These are phyloP conservation scores for Furnarius figulus DNA, from an alignment of 2,113 vertebrate species.

Conservation along the genomic window DNA sequence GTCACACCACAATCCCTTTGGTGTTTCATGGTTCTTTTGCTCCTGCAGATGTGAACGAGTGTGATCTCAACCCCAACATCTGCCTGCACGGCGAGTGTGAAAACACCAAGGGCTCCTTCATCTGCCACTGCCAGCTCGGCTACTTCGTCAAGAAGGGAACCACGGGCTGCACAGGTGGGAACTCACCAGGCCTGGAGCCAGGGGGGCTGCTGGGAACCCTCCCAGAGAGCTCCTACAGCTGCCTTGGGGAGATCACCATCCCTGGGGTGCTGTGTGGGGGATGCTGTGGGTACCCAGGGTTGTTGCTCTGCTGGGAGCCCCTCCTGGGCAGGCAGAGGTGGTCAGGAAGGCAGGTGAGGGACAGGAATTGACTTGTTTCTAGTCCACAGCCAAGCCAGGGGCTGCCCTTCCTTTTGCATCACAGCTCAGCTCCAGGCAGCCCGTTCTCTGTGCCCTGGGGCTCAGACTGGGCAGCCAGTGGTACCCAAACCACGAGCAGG, in stretches of 20 bases:
- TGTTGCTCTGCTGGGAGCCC: not conserved
- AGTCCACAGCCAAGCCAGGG: not conserved
- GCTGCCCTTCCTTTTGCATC: not conserved
- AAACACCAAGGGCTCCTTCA: conserved; percentile 94
- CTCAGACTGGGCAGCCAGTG: not conserved
- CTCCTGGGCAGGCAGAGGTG: not conserved
- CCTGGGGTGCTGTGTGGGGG: not conserved
- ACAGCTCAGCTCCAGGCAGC: not conserved
- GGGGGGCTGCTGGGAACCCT: not conserved
- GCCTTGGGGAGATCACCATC: not conserved
- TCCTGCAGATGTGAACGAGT: conserved; percentile 88
- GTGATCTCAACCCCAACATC: conserved; percentile 91
- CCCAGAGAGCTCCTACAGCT: not conserved
- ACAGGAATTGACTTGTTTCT: not conserved
- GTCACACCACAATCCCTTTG: fast-evolving
- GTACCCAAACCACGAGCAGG: not conserved
- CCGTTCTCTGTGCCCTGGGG: no score
- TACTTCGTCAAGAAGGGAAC: conserved; percentile 90
- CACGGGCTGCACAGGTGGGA: conserved; percentile 87
- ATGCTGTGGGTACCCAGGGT: not conserved
- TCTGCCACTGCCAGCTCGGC: conserved; percentile 91
- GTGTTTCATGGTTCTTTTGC: not conserved
- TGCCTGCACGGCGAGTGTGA: conserved; percentile 91
- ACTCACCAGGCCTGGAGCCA: not conserved
- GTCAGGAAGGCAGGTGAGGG: not conserved